These are phyloP conservation scores for Lasius fuliginosus DNA, from an alignment of 2,888 invertebrate genomes.

Conservation along the genomic window DNA sequence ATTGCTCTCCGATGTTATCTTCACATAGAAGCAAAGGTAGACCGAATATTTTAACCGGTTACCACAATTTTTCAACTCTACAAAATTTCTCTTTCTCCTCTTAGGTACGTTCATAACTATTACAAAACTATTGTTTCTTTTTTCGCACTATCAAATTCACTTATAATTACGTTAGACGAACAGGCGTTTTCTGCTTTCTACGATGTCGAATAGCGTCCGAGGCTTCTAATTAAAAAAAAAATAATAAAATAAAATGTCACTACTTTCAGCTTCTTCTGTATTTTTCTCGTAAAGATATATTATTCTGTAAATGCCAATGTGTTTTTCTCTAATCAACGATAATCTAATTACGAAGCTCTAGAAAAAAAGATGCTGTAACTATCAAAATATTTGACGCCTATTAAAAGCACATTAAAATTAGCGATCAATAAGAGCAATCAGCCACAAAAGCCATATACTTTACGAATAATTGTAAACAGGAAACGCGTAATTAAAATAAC, in stretches of 20 bases:
- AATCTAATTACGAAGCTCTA: conserved; percentile 58
- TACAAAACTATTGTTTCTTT: conserved; percentile 7
- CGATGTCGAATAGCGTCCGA: background rate
- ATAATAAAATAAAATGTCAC: conserved; percentile 16
- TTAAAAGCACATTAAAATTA: conserved; percentile 72
- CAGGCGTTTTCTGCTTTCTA: background rate
- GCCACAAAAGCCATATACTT: conserved; percentile 74
- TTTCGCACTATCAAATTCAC: background rate
- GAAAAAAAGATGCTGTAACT: conserved; percentile 48
- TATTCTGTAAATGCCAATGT: conserved; percentile 23
- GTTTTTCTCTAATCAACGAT: conserved; percentile 23
- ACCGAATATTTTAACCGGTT: conserved; percentile 72
- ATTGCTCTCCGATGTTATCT: conserved; percentile 86
- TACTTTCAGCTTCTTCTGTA: conserved; percentile 11
- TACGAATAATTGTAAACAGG: conserved; percentile 56
- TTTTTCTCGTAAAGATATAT: background rate
- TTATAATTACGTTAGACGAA: conserved; percentile 16
- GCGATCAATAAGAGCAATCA: conserved; percentile 73
- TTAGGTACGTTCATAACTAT: conserved; percentile 25
- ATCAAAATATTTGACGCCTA: conserved; percentile 66
- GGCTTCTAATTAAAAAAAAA: conserved; percentile 4
- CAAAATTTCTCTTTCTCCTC: conserved; percentile 39
- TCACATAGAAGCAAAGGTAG: conserved; percentile 84
- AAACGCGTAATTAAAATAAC: conserved; percentile 37
- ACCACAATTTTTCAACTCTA: conserved; percentile 65